A percentile compares a stretch with the other conserved stretches of the same genome.
phyloP scores from a whole-genome alignment of 2,888 invertebrate genomes.

The Sicus ferrugineus region DNA sequence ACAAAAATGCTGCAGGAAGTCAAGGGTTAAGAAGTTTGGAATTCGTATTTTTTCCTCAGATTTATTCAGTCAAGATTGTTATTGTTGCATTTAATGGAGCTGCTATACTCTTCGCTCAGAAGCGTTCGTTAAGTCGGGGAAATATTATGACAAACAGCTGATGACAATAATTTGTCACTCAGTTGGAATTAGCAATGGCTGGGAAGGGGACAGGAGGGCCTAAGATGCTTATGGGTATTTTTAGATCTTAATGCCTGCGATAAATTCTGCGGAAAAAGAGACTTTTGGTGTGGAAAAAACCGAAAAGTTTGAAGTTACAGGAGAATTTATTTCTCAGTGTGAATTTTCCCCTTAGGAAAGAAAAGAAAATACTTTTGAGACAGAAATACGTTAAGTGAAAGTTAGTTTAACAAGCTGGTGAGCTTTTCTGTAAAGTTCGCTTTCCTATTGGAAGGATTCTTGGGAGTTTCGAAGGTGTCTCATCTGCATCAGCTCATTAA shows the following conservation, averaged over 20 bases:
- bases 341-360: too few relatives aligned
- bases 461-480: neutral
- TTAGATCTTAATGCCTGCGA: too few relatives aligned
- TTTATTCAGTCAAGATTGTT: neutral
- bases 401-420: too few relatives aligned
- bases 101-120: neutral
- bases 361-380: too few relatives aligned
- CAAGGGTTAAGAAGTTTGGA: slow-evolving; percentile 20
- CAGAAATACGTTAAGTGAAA: too few relatives aligned
- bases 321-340: too few relatives aligned
- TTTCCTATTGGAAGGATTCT: neutral
- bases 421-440: too few relatives aligned
- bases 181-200: slow-evolving; percentile 4
- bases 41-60: neutral
- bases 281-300: too few relatives aligned
- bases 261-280: too few relatives aligned
- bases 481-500: slow-evolving; percentile 12
- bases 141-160: slow-evolving; percentile 24
- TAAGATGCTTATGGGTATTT: too few relatives aligned
- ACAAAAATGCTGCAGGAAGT: neutral
- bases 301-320: too few relatives aligned
- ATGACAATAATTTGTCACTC: slow-evolving; percentile 16
- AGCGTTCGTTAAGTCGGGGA: neutral
- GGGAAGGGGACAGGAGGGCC: too few relatives aligned
- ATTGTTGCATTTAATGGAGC: neutral